A percentile compares a stretch with the other conserved stretches of the same genome.
phyloP scores from a whole-genome alignment of 2,888 invertebrate genomes.

The Drosophila prostipennis region DNA sequence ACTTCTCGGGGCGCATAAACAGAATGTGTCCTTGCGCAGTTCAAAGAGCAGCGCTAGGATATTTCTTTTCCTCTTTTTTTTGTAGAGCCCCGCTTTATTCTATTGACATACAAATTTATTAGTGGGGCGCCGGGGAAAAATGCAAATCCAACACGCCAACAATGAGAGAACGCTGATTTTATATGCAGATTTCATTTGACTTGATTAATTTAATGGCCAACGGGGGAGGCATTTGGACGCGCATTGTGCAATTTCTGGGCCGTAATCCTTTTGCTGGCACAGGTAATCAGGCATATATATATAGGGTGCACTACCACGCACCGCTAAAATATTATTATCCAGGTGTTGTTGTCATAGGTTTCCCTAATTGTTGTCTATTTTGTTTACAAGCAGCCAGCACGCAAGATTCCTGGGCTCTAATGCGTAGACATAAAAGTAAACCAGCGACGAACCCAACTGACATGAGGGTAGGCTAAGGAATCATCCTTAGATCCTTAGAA shows the following conservation, averaged over 20 bases:
- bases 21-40: slow-evolving; percentile 83
- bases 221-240: slow-evolving; percentile 47
- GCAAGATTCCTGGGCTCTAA: slow-evolving; percentile 51
- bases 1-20: slow-evolving; percentile 56
- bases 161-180: slow-evolving; percentile 44
- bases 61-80: neutral
- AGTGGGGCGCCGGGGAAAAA: slow-evolving; percentile 72
- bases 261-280: slow-evolving; percentile 41
- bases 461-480: slow-evolving; percentile 11
- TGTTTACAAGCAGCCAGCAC: slow-evolving; percentile 69
- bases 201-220: slow-evolving; percentile 75
- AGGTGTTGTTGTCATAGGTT: slow-evolving; percentile 78
- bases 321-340: slow-evolving; percentile 53
- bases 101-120: slow-evolving; percentile 79
- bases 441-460: slow-evolving; percentile 34
- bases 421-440: slow-evolving; percentile 52
- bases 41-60: slow-evolving; percentile 54
- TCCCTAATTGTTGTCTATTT: slow-evolving; percentile 75
- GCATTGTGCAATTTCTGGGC: slow-evolving; percentile 57
- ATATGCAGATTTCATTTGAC: slow-evolving; percentile 75
- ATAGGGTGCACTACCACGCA: slow-evolving; percentile 57
- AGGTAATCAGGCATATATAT: slow-evolving; percentile 4
- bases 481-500: neutral
- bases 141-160: slow-evolving; percentile 78
- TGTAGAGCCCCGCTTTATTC: slow-evolving; percentile 53